These are phyloP conservation scores for Agriopis marginaria DNA, from an alignment of 2,888 invertebrate genomes.

Conservation along the genomic window DNA sequence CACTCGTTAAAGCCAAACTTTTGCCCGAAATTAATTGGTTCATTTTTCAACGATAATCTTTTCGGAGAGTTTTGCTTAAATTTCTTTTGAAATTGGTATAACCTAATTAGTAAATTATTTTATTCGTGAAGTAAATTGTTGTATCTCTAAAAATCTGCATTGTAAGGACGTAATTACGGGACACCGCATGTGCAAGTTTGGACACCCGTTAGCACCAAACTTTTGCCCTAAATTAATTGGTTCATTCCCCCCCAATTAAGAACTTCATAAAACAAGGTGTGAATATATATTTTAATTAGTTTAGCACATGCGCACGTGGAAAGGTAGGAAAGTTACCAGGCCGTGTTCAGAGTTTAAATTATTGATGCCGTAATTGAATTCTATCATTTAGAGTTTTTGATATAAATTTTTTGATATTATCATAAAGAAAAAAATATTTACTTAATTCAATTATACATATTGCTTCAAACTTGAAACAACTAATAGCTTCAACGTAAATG, in stretches of 20 bases:
- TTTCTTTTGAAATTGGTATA: neutral
- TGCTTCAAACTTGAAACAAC: neutral
- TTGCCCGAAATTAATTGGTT: constrained; percentile 14
- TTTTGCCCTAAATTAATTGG: constrained; percentile 19
- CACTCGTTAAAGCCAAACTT: constrained; percentile 16
- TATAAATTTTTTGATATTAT: too few relatives aligned
- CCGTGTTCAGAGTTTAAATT: neutral
- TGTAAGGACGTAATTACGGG: neutral
- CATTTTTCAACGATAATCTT: neutral
- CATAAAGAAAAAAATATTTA: too few relatives aligned
- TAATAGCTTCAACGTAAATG: neutral
- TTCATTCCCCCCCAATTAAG: constrained; percentile 19
- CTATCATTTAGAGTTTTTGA: too few relatives aligned
- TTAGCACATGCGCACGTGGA: constrained; percentile 1
- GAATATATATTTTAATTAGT: constrained; percentile 24
- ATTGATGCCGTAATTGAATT: neutral
- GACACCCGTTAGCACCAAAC: constrained; percentile 12
- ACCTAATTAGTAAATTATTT: neutral
- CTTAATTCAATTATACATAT: too few relatives aligned
- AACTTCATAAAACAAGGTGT: constrained; percentile 22
- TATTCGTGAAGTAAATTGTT: neutral
- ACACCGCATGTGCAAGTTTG: constrained; percentile 10
- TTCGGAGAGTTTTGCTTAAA: neutral
- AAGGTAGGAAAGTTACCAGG: neutral
- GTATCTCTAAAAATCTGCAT: neutral